These are phyloP conservation scores for Gortyna flavago DNA, from an alignment of 2,888 invertebrate genomes.

Conservation along the genomic window DNA sequence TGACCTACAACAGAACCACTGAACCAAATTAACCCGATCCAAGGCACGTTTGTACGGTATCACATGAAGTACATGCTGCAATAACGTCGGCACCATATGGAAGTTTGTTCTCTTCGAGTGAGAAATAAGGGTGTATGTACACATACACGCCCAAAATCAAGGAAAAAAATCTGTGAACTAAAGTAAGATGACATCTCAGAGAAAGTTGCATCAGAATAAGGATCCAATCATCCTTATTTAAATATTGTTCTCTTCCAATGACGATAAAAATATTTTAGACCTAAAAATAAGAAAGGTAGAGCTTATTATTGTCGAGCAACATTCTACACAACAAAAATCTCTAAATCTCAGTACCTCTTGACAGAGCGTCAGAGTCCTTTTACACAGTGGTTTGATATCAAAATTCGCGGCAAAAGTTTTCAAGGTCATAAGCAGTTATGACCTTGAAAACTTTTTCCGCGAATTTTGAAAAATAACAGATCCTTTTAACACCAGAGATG, in stretches of 20 bases:
- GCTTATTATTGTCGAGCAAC: constrained; percentile 32
- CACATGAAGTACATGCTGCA: constrained; percentile 42
- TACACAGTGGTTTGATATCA: constrained; percentile 63
- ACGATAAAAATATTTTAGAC: constrained; percentile 34
- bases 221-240: no score
- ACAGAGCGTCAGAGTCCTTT: constrained; percentile 63
- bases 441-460: no score
- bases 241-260: no score
- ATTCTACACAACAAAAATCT: constrained; percentile 26
- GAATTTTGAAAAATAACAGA: no score
- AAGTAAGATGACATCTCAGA: constrained; percentile 48
- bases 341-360: constrained; percentile 57
- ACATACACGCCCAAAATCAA: constrained; percentile 30
- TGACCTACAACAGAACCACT: neutral
- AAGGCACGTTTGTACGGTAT: constrained; percentile 36
- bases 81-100: constrained; percentile 56
- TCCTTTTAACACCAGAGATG: no score
- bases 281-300: constrained; percentile 27
- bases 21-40: constrained; percentile 15
- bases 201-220: constrained; percentile 28
- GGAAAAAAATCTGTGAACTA: constrained; percentile 48
- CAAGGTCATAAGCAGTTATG: constrained; percentile 67
- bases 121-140: constrained; percentile 56
- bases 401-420: constrained; percentile 61
- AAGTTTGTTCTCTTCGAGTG: constrained; percentile 30